Evolutionary conservation across 1,140 invertebrate genomes (phyloP).

Genomic region (Neuroterus valhalla): DNA sequence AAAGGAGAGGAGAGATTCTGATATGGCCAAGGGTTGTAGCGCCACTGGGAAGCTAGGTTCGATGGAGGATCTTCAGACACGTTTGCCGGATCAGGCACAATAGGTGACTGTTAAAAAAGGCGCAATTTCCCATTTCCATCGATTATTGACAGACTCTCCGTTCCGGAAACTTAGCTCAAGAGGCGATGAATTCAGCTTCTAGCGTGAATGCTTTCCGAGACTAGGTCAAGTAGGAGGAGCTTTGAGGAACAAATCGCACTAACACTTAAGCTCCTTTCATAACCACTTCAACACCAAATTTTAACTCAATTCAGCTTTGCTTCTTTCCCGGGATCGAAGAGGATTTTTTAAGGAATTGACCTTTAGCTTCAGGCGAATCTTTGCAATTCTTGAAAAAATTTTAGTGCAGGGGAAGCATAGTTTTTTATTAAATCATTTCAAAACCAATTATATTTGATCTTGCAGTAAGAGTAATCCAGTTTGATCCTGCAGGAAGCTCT

Average conservation of each 20-base stretch:
- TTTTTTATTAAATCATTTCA: too few relatives aligned
- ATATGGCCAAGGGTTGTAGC: constrained; percentile 5
- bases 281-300: background rate
- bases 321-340: background rate
- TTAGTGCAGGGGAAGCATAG: too few relatives aligned
- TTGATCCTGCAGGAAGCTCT: too few relatives aligned
- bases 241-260: constrained; percentile 6
- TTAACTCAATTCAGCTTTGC: constrained; percentile 7
- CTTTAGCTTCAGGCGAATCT: background rate
- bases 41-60: background rate
- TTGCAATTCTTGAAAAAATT: too few relatives aligned
- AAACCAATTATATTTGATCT: too few relatives aligned
- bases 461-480: too few relatives aligned
- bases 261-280: background rate
- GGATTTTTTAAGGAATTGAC: background rate
- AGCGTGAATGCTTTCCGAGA: constrained; percentile 14
- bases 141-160: constrained; percentile 57
- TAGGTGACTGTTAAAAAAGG: constrained; percentile 50
- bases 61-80: constrained; percentile 49
- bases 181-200: constrained; percentile 16
- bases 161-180: constrained; percentile 38
- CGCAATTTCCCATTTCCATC: constrained; percentile 57
- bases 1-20: constrained; percentile 33
- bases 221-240: background rate
- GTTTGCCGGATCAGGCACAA: constrained; percentile 58